phyloP scores from a whole-genome alignment of 2,113 vertebrate species.

The Melanocharis versteri region DNA sequence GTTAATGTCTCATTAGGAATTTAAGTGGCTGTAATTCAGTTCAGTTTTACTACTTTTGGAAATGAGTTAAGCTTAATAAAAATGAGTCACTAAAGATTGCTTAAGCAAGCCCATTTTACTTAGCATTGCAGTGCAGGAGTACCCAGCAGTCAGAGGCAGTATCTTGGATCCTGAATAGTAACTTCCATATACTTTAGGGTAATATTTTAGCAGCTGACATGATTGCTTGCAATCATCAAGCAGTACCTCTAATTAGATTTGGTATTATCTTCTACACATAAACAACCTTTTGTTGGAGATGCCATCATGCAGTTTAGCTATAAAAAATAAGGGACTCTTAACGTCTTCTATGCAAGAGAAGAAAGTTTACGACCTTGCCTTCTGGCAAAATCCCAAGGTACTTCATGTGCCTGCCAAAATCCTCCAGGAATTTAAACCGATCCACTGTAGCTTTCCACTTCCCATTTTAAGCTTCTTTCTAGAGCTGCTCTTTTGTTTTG shows the following conservation, averaged over 20 bases:
- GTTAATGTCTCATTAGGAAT: background rate
- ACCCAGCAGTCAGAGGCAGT: background rate
- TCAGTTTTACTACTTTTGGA: constrained; percentile 1
- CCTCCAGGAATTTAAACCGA: constrained; percentile 21
- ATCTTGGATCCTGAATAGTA: background rate
- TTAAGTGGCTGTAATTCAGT: background rate
- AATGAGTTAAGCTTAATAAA: background rate
- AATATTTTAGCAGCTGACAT: background rate
- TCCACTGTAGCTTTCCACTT: constrained; percentile 10
- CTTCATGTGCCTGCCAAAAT: constrained; percentile 42
- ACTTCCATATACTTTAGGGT: background rate
- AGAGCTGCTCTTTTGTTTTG: background rate
- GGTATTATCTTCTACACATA: background rate
- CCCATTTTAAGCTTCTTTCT: constrained; percentile 19
- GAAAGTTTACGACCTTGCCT: constrained; percentile 11
- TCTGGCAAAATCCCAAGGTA: background rate
- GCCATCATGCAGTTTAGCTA: background rate
- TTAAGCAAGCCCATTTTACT: background rate
- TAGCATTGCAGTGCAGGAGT: background rate
- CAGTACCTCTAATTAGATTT: constrained; percentile 10
- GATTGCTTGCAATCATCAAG: background rate
- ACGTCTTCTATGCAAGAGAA: background rate
- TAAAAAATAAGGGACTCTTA: background rate
- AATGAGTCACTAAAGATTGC: background rate
- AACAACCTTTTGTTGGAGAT: background rate